Percentiles rank a stretch among this genome's conserved stretches.
These are phyloP conservation scores for Aphidius ervi DNA, from an alignment of 1,140 invertebrate genomes.

Conservation along the genomic window DNA sequence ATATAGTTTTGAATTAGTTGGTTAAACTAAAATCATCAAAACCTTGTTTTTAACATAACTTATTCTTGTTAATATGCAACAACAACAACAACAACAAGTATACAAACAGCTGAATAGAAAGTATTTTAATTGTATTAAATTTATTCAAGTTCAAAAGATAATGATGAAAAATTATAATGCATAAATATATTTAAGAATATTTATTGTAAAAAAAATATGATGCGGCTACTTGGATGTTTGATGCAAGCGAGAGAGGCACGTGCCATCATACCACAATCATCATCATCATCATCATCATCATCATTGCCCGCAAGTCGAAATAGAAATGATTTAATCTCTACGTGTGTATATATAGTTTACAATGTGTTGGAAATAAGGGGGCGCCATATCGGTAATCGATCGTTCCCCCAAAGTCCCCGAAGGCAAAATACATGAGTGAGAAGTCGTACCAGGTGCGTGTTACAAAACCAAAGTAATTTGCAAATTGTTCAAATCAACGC, in stretches of 20 bases:
- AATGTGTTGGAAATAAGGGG: neutral
- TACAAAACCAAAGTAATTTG: constrained; percentile 11
- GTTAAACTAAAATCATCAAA: too few relatives aligned
- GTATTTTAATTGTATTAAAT: too few relatives aligned
- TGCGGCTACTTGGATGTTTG: too few relatives aligned
- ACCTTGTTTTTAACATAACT: too few relatives aligned
- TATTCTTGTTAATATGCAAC: too few relatives aligned
- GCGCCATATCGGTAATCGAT: constrained; percentile 14
- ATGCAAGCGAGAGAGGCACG: neutral
- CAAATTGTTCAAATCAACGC: constrained; percentile 20
- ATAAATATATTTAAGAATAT: too few relatives aligned
- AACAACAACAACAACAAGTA: too few relatives aligned
- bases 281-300: constrained; percentile 7
- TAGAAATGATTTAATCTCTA: constrained; percentile 19
- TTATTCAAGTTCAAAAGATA: too few relatives aligned
- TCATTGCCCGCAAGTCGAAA: neutral
- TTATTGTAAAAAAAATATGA: too few relatives aligned
- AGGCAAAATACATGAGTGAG: constrained; percentile 12
- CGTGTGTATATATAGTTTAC: neutral
- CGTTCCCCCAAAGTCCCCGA: constrained; percentile 12
- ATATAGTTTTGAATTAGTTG: too few relatives aligned
- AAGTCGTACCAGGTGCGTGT: constrained; percentile 23
- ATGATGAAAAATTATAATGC: too few relatives aligned
- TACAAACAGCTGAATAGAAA: too few relatives aligned
- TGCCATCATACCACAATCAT: constrained; percentile 13